These are phyloP conservation scores for Eclectus roratus DNA, from an alignment of 2,113 vertebrate species.

Conservation along the genomic window DNA sequence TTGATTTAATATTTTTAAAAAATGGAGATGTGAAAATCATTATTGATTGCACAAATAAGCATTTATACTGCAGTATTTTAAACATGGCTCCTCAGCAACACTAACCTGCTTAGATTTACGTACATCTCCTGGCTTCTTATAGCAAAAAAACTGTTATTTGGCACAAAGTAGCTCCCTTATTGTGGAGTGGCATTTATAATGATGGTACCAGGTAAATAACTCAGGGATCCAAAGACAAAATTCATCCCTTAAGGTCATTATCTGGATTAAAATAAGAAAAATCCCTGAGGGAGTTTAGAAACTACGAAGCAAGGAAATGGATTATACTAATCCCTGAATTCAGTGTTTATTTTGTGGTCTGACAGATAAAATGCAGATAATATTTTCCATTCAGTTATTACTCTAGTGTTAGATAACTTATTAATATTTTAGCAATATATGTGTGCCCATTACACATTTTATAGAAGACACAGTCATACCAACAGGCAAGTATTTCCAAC, in stretches of 20 bases:
- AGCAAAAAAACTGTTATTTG: background rate
- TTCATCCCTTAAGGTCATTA: background rate
- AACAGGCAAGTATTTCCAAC: background rate
- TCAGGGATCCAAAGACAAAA: conserved; percentile 6
- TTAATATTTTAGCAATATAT: background rate
- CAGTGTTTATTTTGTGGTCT: background rate
- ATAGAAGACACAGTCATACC: background rate
- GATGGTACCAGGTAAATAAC: background rate
- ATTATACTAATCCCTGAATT: conserved; percentile 10
- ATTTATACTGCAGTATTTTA: background rate
- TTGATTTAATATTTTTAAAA: background rate
- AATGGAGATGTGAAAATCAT: background rate
- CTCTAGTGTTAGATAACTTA: background rate
- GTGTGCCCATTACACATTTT: background rate
- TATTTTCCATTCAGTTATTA: background rate
- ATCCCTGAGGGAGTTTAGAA: background rate
- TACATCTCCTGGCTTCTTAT: background rate
- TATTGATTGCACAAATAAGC: background rate
- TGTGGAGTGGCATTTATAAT: background rate
- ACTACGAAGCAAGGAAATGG: background rate
- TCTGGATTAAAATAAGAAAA: conserved; percentile 3
- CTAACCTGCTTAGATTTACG: background rate
- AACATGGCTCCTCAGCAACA: background rate
- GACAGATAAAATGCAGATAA: background rate
- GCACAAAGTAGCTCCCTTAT: background rate